These are phyloP conservation scores for Diadegma fenestrale DNA, from an alignment of 2,888 invertebrate species.

Conservation along the genomic window DNA sequence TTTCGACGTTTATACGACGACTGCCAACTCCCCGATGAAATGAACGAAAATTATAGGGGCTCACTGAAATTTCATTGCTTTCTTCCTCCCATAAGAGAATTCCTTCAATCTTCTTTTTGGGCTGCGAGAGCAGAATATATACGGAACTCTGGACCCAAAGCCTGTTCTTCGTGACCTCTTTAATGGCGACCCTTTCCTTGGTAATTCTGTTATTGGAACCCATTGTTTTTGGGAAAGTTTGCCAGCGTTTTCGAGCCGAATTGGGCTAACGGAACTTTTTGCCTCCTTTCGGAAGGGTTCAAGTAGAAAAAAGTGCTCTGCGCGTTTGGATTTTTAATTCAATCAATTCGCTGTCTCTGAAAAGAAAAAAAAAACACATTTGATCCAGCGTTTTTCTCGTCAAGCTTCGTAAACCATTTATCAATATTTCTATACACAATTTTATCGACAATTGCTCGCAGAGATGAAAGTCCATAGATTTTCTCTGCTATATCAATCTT, in stretches of 20 bases:
- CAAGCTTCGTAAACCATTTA: background rate
- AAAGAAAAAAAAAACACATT: background rate
- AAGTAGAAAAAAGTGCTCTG: background rate
- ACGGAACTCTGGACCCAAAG: conserved; percentile 12
- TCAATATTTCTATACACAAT: background rate
- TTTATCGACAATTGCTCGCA: background rate
- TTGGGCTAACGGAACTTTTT: background rate
- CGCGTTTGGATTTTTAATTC: background rate
- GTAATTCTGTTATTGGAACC: conserved; percentile 10
- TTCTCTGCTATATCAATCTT: conserved; percentile 10
- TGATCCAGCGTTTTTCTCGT: background rate
- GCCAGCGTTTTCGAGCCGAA: conserved; percentile 3
- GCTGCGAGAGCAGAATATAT: no score
- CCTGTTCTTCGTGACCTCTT: conserved; percentile 18
- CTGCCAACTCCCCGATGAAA: conserved; percentile 26
- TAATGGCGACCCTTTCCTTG: conserved; percentile 10
- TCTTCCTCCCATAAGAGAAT: conserved; percentile 1
- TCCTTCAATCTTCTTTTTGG: conserved; percentile 25
- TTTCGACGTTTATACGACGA: conserved; percentile 4
- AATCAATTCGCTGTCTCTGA: background rate
- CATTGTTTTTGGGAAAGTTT: conserved; percentile 11
- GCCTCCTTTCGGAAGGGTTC: conserved; percentile 1
- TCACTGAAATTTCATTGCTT: conserved; percentile 49
- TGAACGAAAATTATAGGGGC: conserved; percentile 54
- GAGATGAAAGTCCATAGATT: background rate